These are phyloP conservation scores for Tigriopus japonicus DNA, from an alignment of 1,140 invertebrate genomes.

Conservation along the genomic window DNA sequence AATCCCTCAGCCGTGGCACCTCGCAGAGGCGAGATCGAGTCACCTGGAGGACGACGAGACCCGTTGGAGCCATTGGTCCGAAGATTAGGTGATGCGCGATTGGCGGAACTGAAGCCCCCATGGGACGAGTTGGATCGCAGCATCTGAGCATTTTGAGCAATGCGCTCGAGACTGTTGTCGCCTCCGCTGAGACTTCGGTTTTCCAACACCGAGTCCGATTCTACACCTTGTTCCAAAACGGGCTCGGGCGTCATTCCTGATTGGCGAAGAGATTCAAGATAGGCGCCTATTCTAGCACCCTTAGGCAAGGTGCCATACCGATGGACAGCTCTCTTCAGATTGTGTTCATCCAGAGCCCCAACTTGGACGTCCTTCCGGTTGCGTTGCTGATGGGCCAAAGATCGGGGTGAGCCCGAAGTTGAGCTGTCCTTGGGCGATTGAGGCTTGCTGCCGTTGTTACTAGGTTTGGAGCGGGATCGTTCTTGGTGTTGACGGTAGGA, in stretches of 20 bases:
- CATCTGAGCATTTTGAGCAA: conserved; percentile 15
- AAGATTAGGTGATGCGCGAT: no score
- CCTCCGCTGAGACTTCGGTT: not conserved
- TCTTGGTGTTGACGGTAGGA: not conserved
- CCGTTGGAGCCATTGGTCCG: no score
- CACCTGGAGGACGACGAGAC: no score
- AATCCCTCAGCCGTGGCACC: no score
- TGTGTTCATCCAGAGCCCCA: conserved; percentile 81
- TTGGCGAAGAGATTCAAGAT: conserved; percentile 70
- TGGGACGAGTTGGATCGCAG: conserved; percentile 15
- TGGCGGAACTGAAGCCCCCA: conserved; percentile 9
- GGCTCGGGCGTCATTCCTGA: conserved; percentile 35
- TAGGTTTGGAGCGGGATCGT: not conserved
- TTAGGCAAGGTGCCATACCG: conserved; percentile 92
- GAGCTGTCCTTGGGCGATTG: no score
- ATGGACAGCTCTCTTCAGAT: conserved; percentile 85
- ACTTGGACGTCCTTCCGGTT: conserved; percentile 28
- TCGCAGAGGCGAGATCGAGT: no score
- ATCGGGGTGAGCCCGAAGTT: not conserved
- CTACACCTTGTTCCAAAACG: conserved; percentile 17
- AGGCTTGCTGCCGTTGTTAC: no score
- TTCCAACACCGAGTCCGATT: conserved; percentile 15
- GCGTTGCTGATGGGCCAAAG: not conserved
- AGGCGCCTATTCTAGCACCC: conserved; percentile 81
- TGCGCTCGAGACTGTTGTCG: conserved; percentile 19